Evolutionary conservation across 2,888 invertebrate genomes (phyloP).

Genomic region (Corbicula japonica): DNA sequence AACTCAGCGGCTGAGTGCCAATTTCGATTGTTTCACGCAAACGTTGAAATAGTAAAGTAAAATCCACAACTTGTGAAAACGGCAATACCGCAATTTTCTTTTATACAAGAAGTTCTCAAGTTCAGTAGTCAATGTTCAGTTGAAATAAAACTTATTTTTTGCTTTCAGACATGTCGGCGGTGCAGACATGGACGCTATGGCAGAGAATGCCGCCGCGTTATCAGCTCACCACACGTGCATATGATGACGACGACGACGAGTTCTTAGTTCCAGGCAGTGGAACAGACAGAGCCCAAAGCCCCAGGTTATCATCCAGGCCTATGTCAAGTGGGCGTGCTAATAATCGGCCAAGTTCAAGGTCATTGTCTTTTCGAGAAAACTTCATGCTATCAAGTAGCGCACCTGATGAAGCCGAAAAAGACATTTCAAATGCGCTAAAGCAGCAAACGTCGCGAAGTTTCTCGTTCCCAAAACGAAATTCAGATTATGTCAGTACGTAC

Average conservation of each 20-base stretch:
- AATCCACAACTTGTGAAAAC: no score
- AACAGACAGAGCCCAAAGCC: constrained; percentile 21
- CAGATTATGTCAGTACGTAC: constrained; percentile 73
- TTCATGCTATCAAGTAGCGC: constrained; percentile 43
- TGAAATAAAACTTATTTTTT: no score
- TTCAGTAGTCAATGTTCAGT: no score
- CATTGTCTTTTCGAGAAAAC: constrained; percentile 29
- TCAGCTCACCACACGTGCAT: constrained; percentile 71
- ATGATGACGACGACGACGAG: constrained; percentile 55
- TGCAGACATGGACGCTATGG: constrained; percentile 77
- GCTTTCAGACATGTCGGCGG: constrained; percentile 69
- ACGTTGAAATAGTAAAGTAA: no score
- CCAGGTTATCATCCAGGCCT: constrained; percentile 6
- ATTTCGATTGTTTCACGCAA: no score
- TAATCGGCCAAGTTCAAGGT: constrained; percentile 9
- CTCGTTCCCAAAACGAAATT: constrained; percentile 71
- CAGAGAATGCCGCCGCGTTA: constrained; percentile 77
- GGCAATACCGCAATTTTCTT: no score
- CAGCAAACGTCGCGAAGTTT: constrained; percentile 37
- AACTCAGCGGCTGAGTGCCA: no score
- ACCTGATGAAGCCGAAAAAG: constrained; percentile 16
- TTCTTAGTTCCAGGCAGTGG: constrained; percentile 16
- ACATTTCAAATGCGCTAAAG: constrained; percentile 27
- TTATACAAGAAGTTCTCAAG: no score
- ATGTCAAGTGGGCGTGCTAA: constrained; percentile 13